A percentile compares a stretch with the other conserved stretches of the same genome.
Evolutionary conservation across 2,888 invertebrate genomes (phyloP).

Genomic region (Flexamia atlantica): DNA sequence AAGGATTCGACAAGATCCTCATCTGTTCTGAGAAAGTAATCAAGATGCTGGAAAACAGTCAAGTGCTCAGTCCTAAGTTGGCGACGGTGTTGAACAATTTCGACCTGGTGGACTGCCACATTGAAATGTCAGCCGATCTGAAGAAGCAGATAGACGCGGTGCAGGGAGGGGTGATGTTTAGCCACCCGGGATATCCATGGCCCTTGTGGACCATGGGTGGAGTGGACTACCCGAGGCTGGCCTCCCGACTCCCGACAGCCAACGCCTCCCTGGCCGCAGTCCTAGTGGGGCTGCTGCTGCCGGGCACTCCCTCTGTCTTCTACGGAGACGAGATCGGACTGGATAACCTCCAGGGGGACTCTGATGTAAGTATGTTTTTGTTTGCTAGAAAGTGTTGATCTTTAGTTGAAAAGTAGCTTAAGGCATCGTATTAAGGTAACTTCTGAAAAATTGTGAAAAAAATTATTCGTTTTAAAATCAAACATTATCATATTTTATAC

Average conservation of each 20-base stretch:
- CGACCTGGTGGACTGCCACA: constrained; percentile 84
- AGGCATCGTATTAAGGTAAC: too few relatives aligned
- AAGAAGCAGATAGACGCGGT: constrained; percentile 78
- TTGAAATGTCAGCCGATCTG: constrained; percentile 77
- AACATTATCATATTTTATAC: too few relatives aligned
- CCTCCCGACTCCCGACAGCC: constrained; percentile 79
- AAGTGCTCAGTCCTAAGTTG: constrained; percentile 73
- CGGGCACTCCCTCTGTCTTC: constrained; percentile 92
- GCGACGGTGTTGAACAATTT: constrained; percentile 79
- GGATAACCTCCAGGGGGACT: constrained; percentile 78
- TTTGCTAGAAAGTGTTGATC: too few relatives aligned
- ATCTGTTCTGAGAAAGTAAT: constrained; percentile 82
- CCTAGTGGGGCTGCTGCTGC: constrained; percentile 88
- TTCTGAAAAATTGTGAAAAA: too few relatives aligned
- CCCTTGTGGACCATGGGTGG: constrained; percentile 88
- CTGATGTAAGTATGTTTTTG: constrained; percentile 73
- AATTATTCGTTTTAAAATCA: too few relatives aligned
- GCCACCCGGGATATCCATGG: constrained; percentile 84
- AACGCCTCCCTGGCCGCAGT: constrained; percentile 84
- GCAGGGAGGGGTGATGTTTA: constrained; percentile 79
- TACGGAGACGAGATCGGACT: constrained; percentile 95
- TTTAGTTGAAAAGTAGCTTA: too few relatives aligned
- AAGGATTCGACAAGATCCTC: constrained; percentile 81
- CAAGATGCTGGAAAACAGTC: constrained; percentile 74
- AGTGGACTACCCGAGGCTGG: constrained; percentile 80